Conservation (phyloP, 64 coral and sea anemone species). For the Anthopleura sola region DNA sequence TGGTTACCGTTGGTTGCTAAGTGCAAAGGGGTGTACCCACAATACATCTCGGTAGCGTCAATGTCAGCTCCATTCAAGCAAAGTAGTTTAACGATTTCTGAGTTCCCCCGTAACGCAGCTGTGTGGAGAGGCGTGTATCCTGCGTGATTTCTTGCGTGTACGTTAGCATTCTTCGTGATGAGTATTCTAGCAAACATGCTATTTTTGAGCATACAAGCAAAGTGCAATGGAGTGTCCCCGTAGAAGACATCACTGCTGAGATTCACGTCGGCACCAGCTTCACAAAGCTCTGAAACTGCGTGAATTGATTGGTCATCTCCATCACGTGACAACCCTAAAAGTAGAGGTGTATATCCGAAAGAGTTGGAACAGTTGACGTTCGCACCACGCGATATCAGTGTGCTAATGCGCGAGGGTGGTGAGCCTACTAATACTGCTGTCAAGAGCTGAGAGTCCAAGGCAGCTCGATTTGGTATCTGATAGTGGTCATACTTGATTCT, state of each 20-base stretch:
- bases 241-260: conserved; percentile 50
- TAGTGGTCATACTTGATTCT: background rate
- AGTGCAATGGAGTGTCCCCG: conserved; percentile 69
- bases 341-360: conserved; percentile 48
- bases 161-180: conserved; percentile 34
- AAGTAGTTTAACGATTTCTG: conserved; percentile 36
- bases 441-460: conserved; percentile 24
- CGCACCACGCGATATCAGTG: conserved; percentile 52
- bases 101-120: conserved; percentile 46
- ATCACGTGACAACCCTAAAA: conserved; percentile 31
- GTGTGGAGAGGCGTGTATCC: conserved; percentile 75
- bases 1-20: conserved; percentile 51
- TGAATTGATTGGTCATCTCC: conserved; percentile 13
- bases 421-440: conserved; percentile 30
- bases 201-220: conserved; percentile 27
- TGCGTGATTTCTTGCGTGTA: conserved; percentile 59
- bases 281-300: conserved; percentile 37
- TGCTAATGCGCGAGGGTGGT: conserved; percentile 4
- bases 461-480: background rate
- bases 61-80: conserved; percentile 62
- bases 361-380: conserved; percentile 51
- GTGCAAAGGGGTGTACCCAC: conserved; percentile 63
- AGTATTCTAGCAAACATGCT: conserved; percentile 28
- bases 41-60: conserved; percentile 55
- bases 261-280: conserved; percentile 71